Base-by-base conservation (phyloP, 2,113 vertebrate species). In the Halichoerus grypus region DNA sequence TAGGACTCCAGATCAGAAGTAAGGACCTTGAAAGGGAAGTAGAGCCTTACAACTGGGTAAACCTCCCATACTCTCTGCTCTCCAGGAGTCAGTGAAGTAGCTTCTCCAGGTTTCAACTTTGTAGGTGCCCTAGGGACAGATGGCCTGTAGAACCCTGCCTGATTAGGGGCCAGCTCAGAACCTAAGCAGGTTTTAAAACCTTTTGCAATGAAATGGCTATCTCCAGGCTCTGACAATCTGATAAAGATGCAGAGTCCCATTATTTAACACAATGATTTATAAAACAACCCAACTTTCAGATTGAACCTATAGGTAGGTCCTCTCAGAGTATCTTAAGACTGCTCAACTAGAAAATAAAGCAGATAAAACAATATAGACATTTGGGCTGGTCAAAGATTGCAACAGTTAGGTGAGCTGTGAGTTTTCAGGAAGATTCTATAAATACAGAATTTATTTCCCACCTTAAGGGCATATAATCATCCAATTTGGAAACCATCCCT, bases 61-160 rank as follows among this genome's bases (percentile, higher is more conserved):
- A 26, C 9, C 31, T 79, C 36, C 36, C 42, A 57, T 31, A 69
- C 7, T 46, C 7, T 46, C 26, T 2, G 2, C 31, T 51, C 42
- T 61, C 42, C 49, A 93, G 65, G 21, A 57, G 46, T 36, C 39
- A 90, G n/a, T 4, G 8, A 90, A 71, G n/a, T 46, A 77, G 53
- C 14, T 94, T 91, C 21, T 36, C 63, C 63, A 86, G n/a, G 74
- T 88, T 77, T 96, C 42, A 79, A 53, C 69, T 88, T 71, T 84
- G 46, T 84, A 55, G 13, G 53, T 93, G 63, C 51, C 46, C 71
- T 39, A 12, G 31, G 72, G 31, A 59, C 91, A 19, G 42, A 61
- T 4, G 69, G 18, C n/a, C 26, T 82, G 18, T n/a, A 88, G 51
- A 88, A 69, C 31, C 24, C 36, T 67, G 26, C 24, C 57, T 76